Evolutionary conservation across 2,797 vertebrate species (phyloP).

Genomic region (Ctenopoma multispine): DNA sequence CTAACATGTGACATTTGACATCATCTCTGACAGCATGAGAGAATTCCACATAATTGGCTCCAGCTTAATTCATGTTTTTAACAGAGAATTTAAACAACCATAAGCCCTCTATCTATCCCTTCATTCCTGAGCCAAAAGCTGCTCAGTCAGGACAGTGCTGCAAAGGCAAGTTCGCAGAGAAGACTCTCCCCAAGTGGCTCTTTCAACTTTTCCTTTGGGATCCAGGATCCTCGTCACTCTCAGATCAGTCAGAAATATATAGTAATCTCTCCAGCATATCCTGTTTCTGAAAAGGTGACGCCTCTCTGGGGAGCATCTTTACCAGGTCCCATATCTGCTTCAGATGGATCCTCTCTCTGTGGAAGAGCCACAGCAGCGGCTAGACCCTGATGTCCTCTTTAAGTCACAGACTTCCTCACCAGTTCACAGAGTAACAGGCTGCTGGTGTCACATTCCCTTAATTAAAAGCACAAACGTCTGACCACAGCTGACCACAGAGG

Average conservation of each 20-base stretch:
- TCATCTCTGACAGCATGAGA: too few species aligned
- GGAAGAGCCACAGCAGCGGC: conserved; percentile 11
- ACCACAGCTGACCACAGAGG: conserved; percentile 16
- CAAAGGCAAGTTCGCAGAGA: neutral
- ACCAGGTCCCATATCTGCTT: conserved; percentile 11
- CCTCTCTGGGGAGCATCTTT: conserved; percentile 2
- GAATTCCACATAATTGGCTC: too few species aligned
- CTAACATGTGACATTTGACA: too few species aligned
- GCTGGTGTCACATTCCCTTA: conserved; percentile 14
- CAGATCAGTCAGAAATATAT: neutral
- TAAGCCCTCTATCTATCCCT: conserved; percentile 15
- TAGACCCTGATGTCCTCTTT: conserved; percentile 17
- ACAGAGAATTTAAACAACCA: conserved; percentile 9
- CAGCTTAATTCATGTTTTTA: conserved; percentile 10
- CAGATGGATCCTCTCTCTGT: neutral
- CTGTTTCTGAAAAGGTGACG: neutral
- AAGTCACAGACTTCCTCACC: conserved; percentile 25
- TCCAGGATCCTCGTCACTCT: neutral
- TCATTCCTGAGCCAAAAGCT: conserved; percentile 7
- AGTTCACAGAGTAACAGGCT: conserved; percentile 32
- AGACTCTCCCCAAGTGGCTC: neutral
- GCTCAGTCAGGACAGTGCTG: neutral
- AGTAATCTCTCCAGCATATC: conserved; percentile 11
- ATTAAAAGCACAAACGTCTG: conserved; percentile 2
- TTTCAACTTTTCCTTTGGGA: neutral